phyloP scores from a whole-genome alignment of 2,797 vertebrate species.

The Epinephelus malabaricus region DNA sequence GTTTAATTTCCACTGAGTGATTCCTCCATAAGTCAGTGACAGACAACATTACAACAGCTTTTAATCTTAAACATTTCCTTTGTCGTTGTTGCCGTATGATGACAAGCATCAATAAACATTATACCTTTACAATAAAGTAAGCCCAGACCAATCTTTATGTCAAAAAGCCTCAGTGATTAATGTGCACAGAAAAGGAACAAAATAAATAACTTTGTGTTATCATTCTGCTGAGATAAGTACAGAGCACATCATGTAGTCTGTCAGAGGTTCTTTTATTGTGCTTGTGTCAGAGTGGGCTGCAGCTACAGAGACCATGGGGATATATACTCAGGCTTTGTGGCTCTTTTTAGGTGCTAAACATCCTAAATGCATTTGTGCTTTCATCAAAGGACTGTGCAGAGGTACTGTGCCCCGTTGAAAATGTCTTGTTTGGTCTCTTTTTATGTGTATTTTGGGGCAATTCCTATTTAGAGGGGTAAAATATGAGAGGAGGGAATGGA shows the following conservation, averaged over 20 bases:
- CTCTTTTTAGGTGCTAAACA: neutral
- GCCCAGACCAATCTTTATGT: neutral
- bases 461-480: neutral
- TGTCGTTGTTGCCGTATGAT: neutral
- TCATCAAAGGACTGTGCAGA: neutral
- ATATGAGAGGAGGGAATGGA: neutral
- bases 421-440: neutral
- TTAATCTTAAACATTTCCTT: neutral
- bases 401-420: neutral
- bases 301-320: neutral
- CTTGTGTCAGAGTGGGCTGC: neutral
- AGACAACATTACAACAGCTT: slow-evolving; percentile 1
- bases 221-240: neutral
- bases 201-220: neutral
- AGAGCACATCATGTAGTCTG: neutral
- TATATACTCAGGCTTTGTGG: neutral
- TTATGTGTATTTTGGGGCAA: neutral
- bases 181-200: neutral
- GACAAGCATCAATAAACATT: neutral
- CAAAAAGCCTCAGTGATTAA: neutral
- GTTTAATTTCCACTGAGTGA: neutral
- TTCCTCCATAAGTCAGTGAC: neutral
- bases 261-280: neutral
- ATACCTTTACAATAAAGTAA: neutral
- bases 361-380: neutral